Base-by-base conservation (phyloP, 2,888 invertebrate genomes). In the Flexamia atlantica region DNA sequence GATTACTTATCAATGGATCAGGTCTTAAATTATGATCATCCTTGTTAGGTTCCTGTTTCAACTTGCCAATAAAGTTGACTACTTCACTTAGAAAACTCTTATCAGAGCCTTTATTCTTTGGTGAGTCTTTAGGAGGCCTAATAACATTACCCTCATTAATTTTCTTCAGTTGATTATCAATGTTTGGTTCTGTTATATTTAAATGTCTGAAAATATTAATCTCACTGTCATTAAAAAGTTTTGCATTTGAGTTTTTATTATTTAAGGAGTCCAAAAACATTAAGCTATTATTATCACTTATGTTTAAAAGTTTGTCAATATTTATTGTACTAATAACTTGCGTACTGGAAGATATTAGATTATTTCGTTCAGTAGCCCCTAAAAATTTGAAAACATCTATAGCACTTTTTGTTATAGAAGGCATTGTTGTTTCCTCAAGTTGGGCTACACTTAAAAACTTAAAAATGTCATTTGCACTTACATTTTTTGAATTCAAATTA, bases 391-490 rank as follows among this genome's bases (percentile, higher is more conserved):
- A 30, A 28, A 57, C 23, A 23, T 20, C 57, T 7, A 23, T 20
- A 9, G 3, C 23, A 57, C 12, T 57, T 20, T 57, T 3, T 2
- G 5, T 20, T 3, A 57, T 57, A 5, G 23, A 5, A 64, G 25
- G 3, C 3, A 7, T 14, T 64, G 64, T 28, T 12, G 64, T 25
- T 12, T 28, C 64, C 14, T 14, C 17, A 64, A 23, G 3, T 53
- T 64, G 25, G 5, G 20, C 28, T 14, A 30, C 64, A 28, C 64
- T 64, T 28, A 64, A 30, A 30, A 64, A 64, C 30, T 64, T 64
- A 17, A 64, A 64, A 28, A 64, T 3, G 17, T 64, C 10, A 23
- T 7, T 23, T 53, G 23, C 64, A 28, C n/a, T 28, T 57, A 17
- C 12, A 46, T 17, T 46, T 3, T 46, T 46, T 46, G 17, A 2